phyloP scores from a whole-genome alignment of 2,113 vertebrate genomes.

The Odocoileus virginianus region DNA sequence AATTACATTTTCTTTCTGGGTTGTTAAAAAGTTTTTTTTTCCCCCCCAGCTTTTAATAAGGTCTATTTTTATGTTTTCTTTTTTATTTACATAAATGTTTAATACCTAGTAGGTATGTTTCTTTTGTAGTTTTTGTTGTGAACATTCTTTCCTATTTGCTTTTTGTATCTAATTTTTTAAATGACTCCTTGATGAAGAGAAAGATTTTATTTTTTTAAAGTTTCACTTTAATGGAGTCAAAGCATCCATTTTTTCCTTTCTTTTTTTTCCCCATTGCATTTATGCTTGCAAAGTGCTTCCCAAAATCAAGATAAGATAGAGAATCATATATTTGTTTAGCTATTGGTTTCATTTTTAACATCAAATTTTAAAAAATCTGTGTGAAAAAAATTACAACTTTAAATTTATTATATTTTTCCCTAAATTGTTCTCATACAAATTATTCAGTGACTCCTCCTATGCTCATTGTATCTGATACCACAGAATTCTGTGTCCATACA shows the following conservation, averaged over 20 bases:
- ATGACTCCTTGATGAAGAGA: background rate
- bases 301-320: background rate
- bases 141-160: constrained; percentile 5
- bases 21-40: background rate
- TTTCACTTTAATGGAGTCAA: constrained; percentile 20
- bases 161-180: background rate
- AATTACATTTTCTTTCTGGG: constrained; percentile 3
- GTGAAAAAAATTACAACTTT: background rate
- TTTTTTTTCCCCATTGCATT: background rate
- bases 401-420: background rate
- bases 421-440: background rate
- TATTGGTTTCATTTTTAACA: background rate
- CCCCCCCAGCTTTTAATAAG: background rate
- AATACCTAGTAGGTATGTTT: background rate
- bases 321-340: background rate
- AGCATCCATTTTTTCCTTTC: background rate
- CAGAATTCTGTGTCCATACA: background rate
- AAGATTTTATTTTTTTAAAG: background rate
- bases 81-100: constrained; percentile 5
- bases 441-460: background rate
- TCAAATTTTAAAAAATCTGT: background rate
- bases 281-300: background rate
- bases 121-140: background rate
- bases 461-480: background rate
- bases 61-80: background rate